These are phyloP conservation scores for Clarias fuscus DNA, from an alignment of 2,797 vertebrate species.

Conservation along the genomic window DNA sequence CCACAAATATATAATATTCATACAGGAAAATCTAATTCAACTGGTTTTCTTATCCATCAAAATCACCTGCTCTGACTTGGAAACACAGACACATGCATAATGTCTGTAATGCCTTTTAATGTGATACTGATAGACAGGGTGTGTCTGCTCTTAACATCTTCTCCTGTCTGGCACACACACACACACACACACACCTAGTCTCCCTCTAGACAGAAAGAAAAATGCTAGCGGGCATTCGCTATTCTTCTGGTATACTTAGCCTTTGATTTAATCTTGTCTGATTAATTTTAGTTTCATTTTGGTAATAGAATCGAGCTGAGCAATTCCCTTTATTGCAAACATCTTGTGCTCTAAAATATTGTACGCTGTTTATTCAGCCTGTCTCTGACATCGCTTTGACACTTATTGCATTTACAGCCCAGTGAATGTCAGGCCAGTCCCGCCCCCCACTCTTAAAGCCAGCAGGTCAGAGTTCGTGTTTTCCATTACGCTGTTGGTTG, in stretches of 20 bases:
- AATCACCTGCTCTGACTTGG: constrained; percentile 12
- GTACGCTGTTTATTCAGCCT: constrained; percentile 6
- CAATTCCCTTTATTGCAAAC: neutral
- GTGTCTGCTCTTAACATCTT: constrained; percentile 29
- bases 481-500: constrained; percentile 58
- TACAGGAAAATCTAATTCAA: constrained; percentile 37
- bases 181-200: neutral
- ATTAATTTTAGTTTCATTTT: constrained; percentile 6
- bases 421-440: constrained; percentile 11
- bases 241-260: constrained; percentile 1
- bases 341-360: neutral
- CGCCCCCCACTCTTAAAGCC: constrained; percentile 5
- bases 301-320: neutral
- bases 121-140: constrained; percentile 19
- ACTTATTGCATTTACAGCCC: constrained; percentile 4
- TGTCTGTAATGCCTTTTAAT: constrained; percentile 17
- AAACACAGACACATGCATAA: constrained; percentile 9
- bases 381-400: neutral
- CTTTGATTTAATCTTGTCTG: constrained; percentile 22
- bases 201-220: neutral
- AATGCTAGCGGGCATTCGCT: neutral
- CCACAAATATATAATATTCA: constrained; percentile 41
- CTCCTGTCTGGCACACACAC: neutral
- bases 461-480: constrained; percentile 50
- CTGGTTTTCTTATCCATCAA: constrained; percentile 32